These are phyloP conservation scores for Grammatotria lemairii DNA, from an alignment of 2,113 vertebrate species.

Conservation along the genomic window DNA sequence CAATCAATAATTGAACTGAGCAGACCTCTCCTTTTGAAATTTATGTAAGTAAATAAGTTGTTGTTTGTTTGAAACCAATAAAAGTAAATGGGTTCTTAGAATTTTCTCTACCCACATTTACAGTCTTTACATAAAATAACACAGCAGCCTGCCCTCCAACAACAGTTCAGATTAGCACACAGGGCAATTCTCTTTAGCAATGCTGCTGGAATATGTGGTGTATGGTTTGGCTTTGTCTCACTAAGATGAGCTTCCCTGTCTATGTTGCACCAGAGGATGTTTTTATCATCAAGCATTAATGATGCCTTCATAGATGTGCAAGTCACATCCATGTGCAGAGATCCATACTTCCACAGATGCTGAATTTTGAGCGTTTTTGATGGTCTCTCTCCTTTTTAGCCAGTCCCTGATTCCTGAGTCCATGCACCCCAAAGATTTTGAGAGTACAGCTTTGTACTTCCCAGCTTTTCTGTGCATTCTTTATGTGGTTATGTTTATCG, in stretches of 20 bases:
- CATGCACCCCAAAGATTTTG: background rate
- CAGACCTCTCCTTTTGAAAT: background rate
- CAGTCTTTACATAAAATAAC: background rate
- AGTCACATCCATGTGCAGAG: background rate
- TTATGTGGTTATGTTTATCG: background rate
- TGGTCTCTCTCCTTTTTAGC: background rate
- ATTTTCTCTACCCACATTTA: background rate
- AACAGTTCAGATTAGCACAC: background rate
- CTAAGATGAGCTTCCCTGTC: background rate
- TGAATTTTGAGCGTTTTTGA: background rate
- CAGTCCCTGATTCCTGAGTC: background rate
- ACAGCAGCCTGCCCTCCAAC: background rate
- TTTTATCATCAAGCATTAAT: background rate
- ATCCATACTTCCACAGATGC: background rate
- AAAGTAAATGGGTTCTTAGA: background rate
- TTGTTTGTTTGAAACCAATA: background rate
- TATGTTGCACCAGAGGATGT: background rate
- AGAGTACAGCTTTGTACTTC: background rate
- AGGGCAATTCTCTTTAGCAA: fast-evolving
- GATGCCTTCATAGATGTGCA: background rate
- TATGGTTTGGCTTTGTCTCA: background rate
- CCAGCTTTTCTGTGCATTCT: background rate
- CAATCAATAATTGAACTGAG: background rate
- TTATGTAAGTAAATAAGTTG: background rate
- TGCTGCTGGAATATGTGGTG: fast-evolving